Percentiles rank a stretch among this genome's conserved stretches.
phyloP scores from a whole-genome alignment of 2,888 invertebrate genomes.

The Folsomia candida region DNA sequence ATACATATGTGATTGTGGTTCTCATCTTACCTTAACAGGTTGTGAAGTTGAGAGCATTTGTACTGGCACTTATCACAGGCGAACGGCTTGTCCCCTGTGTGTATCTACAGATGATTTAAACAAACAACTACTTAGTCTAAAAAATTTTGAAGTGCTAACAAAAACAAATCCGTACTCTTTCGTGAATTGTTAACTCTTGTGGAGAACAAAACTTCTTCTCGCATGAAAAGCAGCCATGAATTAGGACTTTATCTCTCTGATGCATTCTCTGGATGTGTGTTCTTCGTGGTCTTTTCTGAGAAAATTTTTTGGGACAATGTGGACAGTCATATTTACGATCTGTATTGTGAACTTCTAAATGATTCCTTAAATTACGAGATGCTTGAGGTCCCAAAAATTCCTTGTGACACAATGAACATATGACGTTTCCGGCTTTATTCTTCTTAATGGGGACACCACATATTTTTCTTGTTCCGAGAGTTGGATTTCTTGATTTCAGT shows the following conservation, averaged over 20 bases:
- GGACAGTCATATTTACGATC: not conserved
- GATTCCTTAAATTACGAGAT: not conserved
- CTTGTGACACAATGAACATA: not conserved
- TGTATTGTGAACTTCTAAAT: not conserved
- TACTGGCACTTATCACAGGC: not conserved
- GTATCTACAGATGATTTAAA: not conserved
- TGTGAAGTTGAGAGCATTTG: no score
- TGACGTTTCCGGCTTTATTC: no score
- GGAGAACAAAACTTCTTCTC: no score
- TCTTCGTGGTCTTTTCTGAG: not conserved
- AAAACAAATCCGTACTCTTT: no score
- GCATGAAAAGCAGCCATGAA: not conserved
- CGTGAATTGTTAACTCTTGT: not conserved
- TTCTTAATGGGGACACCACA: no score
- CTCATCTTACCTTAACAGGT: no score
- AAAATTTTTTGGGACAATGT: not conserved
- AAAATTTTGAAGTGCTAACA: no score
- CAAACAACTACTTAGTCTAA: no score
- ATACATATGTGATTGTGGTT: no score
- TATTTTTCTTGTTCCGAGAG: no score
- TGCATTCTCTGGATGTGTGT: not conserved
- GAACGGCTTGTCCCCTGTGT: not conserved
- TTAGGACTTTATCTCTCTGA: not conserved
- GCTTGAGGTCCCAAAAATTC: not conserved
- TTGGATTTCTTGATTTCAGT: no score